These are phyloP conservation scores for Dendrocincla tyrannina DNA, from an alignment of 2,797 vertebrate species.

Conservation along the genomic window DNA sequence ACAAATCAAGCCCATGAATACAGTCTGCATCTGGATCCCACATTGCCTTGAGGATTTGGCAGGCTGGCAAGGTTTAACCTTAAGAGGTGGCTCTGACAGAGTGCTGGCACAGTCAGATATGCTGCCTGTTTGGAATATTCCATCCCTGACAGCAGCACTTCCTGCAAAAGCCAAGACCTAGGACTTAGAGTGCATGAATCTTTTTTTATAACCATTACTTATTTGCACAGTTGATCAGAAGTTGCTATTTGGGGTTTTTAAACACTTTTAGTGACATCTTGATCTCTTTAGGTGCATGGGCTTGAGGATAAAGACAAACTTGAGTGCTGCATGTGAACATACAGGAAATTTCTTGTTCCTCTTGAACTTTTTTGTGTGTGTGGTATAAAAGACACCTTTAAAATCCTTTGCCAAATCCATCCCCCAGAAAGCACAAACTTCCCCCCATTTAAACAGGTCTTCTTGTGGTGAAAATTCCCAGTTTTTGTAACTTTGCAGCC, in stretches of 20 bases:
- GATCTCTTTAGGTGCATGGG: not conserved
- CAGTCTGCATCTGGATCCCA: slow-evolving; percentile 29
- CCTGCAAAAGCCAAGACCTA: not conserved
- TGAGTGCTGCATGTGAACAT: not conserved
- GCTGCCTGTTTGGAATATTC: slow-evolving; percentile 31
- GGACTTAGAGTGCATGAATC: not conserved
- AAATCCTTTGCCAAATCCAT: not conserved
- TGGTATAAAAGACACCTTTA: not conserved
- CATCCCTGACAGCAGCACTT: not conserved
- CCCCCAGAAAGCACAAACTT: not conserved
- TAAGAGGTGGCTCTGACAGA: slow-evolving; percentile 9
- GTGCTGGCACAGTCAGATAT: slow-evolving; percentile 33
- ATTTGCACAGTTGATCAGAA: not conserved
- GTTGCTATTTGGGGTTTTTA: not conserved
- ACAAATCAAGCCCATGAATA: not conserved
- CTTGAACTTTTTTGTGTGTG: not conserved
- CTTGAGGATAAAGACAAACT: not conserved
- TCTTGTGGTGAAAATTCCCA: not conserved
- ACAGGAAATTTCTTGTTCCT: not conserved
- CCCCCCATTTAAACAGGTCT: not conserved
- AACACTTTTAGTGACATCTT: not conserved
- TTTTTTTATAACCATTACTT: too few species aligned
- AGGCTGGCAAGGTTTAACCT: not conserved
- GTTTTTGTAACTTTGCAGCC: not conserved
- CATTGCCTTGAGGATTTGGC: slow-evolving; percentile 19